These are phyloP conservation scores for Myrmophylax atrothorax DNA, from an alignment of 2,113 vertebrate genomes.

Conservation along the genomic window DNA sequence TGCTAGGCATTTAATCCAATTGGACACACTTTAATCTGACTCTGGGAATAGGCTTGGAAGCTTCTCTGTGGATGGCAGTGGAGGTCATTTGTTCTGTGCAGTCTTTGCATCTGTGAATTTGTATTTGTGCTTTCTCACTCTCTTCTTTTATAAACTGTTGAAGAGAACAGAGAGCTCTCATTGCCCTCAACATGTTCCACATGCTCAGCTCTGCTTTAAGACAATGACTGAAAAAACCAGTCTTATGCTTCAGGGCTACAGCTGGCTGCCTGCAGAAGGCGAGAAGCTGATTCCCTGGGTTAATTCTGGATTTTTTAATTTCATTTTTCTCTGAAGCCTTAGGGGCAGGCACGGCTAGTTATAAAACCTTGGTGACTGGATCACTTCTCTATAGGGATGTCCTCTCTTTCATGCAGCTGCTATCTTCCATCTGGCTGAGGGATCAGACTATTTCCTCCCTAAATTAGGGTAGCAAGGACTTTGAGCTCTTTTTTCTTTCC, in stretches of 20 bases:
- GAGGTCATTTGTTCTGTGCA: not conserved
- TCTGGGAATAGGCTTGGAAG: not conserved
- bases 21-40: conserved; percentile 36
- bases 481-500: not conserved
- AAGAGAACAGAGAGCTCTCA: not conserved
- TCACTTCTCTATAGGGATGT: not conserved
- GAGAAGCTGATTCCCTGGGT: not conserved
- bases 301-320: conserved; percentile 8
- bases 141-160: not conserved
- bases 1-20: conserved; percentile 56
- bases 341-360: not conserved
- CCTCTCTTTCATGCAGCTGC: not conserved
- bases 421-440: not conserved
- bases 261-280: not conserved
- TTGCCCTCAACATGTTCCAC: not conserved
- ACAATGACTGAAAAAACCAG: not conserved
- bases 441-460: not conserved
- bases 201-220: not conserved
- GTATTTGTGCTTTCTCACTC: conserved; percentile 17
- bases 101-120: not conserved
- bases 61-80: not conserved
- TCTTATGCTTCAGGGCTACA: not conserved
- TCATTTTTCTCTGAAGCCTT: not conserved
- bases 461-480: not conserved
- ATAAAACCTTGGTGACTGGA: not conserved